A percentile compares a stretch with the other conserved stretches of the same genome.
phyloP scores from a whole-genome alignment of 2,888 invertebrate genomes.

The Unio pictorum region DNA sequence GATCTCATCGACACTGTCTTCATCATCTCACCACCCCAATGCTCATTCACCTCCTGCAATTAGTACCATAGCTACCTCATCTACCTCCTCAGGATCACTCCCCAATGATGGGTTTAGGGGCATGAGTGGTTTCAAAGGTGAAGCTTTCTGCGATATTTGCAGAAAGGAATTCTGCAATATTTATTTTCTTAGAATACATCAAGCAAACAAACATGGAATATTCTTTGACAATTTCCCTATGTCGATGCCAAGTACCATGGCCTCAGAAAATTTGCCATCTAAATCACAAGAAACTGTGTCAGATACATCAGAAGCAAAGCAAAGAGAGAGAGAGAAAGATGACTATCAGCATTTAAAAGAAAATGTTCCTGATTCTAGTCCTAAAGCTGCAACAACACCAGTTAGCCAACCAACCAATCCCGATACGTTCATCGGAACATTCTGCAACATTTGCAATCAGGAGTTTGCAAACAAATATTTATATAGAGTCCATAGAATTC shows the following conservation, averaged over 20 bases:
- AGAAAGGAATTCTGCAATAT: conserved; percentile 75
- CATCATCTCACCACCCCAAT: conserved; percentile 24
- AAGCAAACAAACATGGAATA: conserved; percentile 70
- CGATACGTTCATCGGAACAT: conserved; percentile 21
- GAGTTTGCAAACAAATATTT: conserved; percentile 92
- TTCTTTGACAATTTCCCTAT: conserved; percentile 46
- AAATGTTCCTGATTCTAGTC: conserved; percentile 39
- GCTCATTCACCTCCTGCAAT: conserved; percentile 27
- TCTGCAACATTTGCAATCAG: conserved; percentile 74
- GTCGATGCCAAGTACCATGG: conserved; percentile 26
- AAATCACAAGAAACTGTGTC: conserved; percentile 42
- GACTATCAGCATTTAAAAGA: conserved; percentile 20
- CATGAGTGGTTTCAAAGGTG: conserved; percentile 73
- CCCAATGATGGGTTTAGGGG: conserved; percentile 43
- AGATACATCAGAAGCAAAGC: conserved; percentile 36
- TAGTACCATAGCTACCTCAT: conserved; percentile 35
- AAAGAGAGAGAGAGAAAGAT: conserved; percentile 33
- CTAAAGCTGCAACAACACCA: conserved; percentile 43
- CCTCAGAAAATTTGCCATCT: conserved; percentile 31
- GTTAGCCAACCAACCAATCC: conserved; percentile 39
- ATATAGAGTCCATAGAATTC: conserved; percentile 66
- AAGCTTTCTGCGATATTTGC: conserved; percentile 94
- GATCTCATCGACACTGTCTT: conserved; percentile 54
- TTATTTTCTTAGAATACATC: conserved; percentile 69
- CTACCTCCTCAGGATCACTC: conserved; percentile 33